phyloP scores from a whole-genome alignment of 2,797 vertebrate genomes.

The Staurois parvus region DNA sequence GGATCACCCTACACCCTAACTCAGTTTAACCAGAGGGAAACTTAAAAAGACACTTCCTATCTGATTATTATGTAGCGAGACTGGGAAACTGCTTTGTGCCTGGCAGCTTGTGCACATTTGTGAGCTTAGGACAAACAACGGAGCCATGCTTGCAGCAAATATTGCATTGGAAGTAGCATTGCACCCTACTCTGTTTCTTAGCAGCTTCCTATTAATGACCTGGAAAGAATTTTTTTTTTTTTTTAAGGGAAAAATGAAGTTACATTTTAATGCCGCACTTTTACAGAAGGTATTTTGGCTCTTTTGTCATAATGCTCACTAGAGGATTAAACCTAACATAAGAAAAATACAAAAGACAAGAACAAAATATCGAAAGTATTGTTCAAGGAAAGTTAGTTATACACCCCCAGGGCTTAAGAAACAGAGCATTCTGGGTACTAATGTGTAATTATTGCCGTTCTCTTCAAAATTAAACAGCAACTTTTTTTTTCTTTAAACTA shows the following conservation, averaged over 20 bases:
- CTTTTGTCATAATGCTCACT: slow-evolving; percentile 51
- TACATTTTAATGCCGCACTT: slow-evolving; percentile 44
- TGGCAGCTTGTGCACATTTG: too few species aligned
- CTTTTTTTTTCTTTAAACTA: slow-evolving; percentile 31
- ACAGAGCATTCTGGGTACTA: slow-evolving; percentile 20
- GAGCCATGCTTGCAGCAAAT: too few species aligned
- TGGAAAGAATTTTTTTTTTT: too few species aligned
- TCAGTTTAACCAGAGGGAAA: too few species aligned
- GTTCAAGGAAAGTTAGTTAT: slow-evolving; percentile 37
- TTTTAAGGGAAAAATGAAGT: neutral
- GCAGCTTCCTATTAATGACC: too few species aligned
- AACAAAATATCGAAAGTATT: slow-evolving; percentile 58
- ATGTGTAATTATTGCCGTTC: slow-evolving; percentile 64
- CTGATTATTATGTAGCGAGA: too few species aligned
- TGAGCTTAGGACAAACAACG: too few species aligned
- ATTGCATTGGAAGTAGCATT: too few species aligned
- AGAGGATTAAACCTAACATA: slow-evolving; percentile 61
- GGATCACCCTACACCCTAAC: too few species aligned
- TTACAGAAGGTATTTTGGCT: slow-evolving; percentile 62
- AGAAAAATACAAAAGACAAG: slow-evolving; percentile 59
- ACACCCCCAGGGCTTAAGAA: slow-evolving; percentile 30
- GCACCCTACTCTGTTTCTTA: too few species aligned
- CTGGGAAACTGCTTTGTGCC: too few species aligned
- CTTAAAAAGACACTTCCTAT: too few species aligned
- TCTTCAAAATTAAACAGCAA: slow-evolving; percentile 65